Evolutionary conservation across 2,888 invertebrate species (phyloP).

Genomic region (Plebejus anna): DNA sequence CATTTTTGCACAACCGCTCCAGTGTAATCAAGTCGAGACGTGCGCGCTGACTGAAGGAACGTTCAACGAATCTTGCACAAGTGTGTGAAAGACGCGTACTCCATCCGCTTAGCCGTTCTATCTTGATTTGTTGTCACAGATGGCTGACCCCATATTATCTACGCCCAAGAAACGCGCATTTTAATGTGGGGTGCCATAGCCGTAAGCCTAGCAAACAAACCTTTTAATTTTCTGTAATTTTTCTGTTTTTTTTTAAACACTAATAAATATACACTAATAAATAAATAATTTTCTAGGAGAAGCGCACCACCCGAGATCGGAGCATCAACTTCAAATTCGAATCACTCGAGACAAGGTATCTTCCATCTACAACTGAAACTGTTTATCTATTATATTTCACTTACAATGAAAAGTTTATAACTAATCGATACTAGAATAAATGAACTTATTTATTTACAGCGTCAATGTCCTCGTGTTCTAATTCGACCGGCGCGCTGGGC

Average conservation of each 20-base stretch:
- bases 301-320: slow-evolving; percentile 68
- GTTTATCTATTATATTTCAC: not conserved
- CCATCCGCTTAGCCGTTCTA: too few species aligned
- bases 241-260: not conserved
- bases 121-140: too few species aligned
- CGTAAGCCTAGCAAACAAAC: too few species aligned
- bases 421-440: not conserved
- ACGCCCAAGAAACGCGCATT: too few species aligned
- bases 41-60: too few species aligned
- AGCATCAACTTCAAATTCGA: slow-evolving; percentile 56
- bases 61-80: too few species aligned
- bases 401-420: not conserved
- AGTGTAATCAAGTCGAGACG: too few species aligned
- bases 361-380: not conserved
- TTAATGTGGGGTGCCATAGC: too few species aligned
- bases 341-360: slow-evolving; percentile 74
- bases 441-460: slow-evolving; percentile 43
- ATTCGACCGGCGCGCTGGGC: slow-evolving; percentile 86
- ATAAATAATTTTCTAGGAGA: slow-evolving; percentile 48
- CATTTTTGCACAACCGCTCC: too few species aligned
- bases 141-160: too few species aligned
- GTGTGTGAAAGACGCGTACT: too few species aligned
- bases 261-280: not conserved
- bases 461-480: slow-evolving; percentile 87
- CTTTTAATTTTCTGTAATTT: not conserved